These are phyloP conservation scores for Globodera rostochiensis DNA, from an alignment of 1,140 invertebrate species.

Conservation along the genomic window DNA sequence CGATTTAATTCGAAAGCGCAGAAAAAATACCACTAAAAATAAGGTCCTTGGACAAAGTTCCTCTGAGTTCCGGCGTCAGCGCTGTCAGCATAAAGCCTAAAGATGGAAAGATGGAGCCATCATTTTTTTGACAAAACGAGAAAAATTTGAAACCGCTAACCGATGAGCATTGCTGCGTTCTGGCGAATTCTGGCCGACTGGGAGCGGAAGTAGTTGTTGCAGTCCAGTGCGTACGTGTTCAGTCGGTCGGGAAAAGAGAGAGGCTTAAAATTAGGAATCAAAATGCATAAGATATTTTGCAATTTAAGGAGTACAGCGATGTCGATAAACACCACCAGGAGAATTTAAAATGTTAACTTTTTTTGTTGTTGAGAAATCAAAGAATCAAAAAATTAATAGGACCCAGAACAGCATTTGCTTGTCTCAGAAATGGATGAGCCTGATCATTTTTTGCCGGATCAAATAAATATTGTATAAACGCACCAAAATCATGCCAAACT, in stretches of 20 bases:
- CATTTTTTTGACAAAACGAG: too few relatives aligned
- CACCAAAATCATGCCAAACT: constrained; percentile 55
- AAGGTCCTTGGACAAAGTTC: constrained; percentile 60
- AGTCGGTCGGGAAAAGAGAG: constrained; percentile 59
- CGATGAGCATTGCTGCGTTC: constrained; percentile 59
- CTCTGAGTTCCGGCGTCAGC: constrained; percentile 54
- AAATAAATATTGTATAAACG: constrained; percentile 17
- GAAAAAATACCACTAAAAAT: constrained; percentile 53
- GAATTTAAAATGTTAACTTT: too few relatives aligned
- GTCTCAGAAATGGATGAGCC: too few relatives aligned
- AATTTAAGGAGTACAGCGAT: too few relatives aligned
- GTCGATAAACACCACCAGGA: too few relatives aligned
- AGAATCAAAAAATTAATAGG: too few relatives aligned
- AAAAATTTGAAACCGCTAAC: constrained; percentile 13
- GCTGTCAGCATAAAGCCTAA: constrained; percentile 45
- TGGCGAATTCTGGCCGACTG: constrained; percentile 52
- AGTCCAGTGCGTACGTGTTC: constrained; percentile 59
- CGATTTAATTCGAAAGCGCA: too few relatives aligned
- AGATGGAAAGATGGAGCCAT: not conserved
- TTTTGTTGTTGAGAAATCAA: too few relatives aligned
- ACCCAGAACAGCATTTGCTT: too few relatives aligned
- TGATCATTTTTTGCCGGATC: not conserved
- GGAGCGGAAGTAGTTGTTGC: constrained; percentile 62
- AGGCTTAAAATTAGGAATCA: constrained; percentile 30
- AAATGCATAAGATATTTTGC: too few relatives aligned